A percentile compares a stretch with the other conserved stretches of the same genome.
phyloP scores from a whole-genome alignment of 2,113 vertebrate species.

The Tragelaphus scriptus region DNA sequence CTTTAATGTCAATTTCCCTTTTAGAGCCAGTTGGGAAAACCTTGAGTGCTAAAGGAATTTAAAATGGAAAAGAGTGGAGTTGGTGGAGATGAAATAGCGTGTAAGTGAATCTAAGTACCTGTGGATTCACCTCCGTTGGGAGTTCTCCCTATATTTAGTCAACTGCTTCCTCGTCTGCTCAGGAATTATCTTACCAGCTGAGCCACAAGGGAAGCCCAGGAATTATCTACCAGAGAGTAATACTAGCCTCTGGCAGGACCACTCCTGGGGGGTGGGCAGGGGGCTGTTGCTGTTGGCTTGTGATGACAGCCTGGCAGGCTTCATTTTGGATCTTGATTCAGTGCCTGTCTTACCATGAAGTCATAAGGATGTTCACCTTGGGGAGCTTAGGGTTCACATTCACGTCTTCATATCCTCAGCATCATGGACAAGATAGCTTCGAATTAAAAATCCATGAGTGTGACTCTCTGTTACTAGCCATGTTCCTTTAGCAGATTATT shows the following conservation, averaged over 20 bases:
- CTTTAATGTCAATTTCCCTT: conserved; percentile 67
- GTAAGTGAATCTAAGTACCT: conserved; percentile 70
- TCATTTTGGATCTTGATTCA: not conserved
- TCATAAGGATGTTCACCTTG: not conserved
- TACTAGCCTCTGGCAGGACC: not conserved
- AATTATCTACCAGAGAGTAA: conserved; percentile 10
- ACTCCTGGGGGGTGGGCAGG: not conserved
- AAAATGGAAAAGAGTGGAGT: conserved; percentile 70
- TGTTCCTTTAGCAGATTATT: not conserved
- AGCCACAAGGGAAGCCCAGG: not conserved
- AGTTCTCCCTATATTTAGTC: conserved; percentile 63
- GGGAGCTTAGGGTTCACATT: not conserved
- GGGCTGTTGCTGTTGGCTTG: not conserved
- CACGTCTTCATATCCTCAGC: not conserved
- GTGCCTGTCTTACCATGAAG: not conserved
- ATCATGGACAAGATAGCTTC: not conserved
- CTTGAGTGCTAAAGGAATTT: conserved; percentile 71
- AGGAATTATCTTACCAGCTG: not conserved
- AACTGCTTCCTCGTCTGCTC: conserved; percentile 57
- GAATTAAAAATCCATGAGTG: not conserved
- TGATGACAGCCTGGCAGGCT: not conserved
- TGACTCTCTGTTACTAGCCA: not conserved
- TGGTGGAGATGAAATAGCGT: conserved; percentile 69
- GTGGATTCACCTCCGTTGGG: conserved; percentile 60
- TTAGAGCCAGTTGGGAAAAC: conserved; percentile 69